These are phyloP conservation scores for Merodon equestris DNA, from an alignment of 2,888 invertebrate species.

Conservation along the genomic window DNA sequence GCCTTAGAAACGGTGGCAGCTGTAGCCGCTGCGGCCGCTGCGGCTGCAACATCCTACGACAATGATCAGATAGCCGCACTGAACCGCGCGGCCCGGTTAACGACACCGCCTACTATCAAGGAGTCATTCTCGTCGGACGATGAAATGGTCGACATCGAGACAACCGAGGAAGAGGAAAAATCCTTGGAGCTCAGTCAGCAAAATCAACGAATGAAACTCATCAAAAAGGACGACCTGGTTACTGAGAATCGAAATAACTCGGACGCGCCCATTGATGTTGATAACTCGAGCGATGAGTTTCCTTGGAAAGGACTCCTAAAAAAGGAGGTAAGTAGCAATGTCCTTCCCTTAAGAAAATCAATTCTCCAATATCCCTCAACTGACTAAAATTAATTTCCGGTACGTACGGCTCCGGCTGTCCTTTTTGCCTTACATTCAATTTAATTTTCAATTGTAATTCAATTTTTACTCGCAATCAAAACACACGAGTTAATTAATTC, in stretches of 20 bases:
- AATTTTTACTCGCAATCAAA: constrained; percentile 54
- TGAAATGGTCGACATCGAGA: constrained; percentile 92
- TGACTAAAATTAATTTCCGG: too few species aligned
- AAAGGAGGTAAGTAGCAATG: constrained; percentile 48
- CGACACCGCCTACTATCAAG: constrained; percentile 58
- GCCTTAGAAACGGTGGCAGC: constrained; percentile 57
- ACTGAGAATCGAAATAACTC: constrained; percentile 17
- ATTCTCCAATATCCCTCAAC: too few species aligned
- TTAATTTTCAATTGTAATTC: constrained; percentile 63
- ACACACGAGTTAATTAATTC: constrained; percentile 60
- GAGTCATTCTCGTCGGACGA: constrained; percentile 82
- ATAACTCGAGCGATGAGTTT: constrained; percentile 48
- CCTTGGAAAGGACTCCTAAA: constrained; percentile 55
- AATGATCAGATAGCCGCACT: constrained; percentile 50
- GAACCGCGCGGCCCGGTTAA: constrained; percentile 17
- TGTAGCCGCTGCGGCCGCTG: constrained; percentile 58
- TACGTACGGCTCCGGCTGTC: constrained; percentile 37
- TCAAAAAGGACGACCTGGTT: constrained; percentile 18
- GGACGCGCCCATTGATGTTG: constrained; percentile 38
- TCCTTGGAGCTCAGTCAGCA: constrained; percentile 55
- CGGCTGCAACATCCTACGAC: constrained; percentile 73
- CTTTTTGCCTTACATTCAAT: constrained; percentile 52
- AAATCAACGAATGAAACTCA: constrained; percentile 52
- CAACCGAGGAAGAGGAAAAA: constrained; percentile 85
- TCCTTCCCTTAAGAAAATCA: constrained; percentile 40